Evolutionary conservation across 1,140 invertebrate genomes (phyloP), one percentile per base, ranked within the genome.

Genomic region (Trichomalopsis sarcophagae): DNA sequence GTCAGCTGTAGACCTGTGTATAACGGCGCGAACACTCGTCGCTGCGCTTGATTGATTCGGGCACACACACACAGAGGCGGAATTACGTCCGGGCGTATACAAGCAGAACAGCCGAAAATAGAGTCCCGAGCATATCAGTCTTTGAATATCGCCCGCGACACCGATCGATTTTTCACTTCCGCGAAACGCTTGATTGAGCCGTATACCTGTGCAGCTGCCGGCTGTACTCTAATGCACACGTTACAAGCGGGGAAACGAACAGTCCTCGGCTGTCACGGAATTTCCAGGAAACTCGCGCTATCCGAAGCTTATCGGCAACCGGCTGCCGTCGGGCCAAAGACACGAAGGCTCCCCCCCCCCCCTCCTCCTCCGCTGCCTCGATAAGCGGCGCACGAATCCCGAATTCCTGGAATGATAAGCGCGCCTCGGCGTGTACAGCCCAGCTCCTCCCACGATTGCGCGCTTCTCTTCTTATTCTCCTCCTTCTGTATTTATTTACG

Each of bases 391-490:
- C 73, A 33, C 30, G 73, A 74, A 74, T 74, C 27, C 86, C 83
- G 79, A 86, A 76, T 84, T 82, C 44, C 23, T 50, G 47, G 62
- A 81, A 85, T 76, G 71, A 87, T 85, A 82, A 85, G 85, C 79
- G 76, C 50, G 66, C 66, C 27, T 17, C 44, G 75, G 50, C 75
- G 50, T 62, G 69, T 2, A 11, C 82, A 85, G 83, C 88, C 87
- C 90, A 89, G 68, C 68, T 71, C 36, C 21, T 44, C 33, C 30
- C 27, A 9, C 21, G 62, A n/a, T 17, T 66, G 68, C 68, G 68
- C 68, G 68, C 27, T 33, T 30, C 17, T 11, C 68, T 27, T 68
- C 66, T n/a, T 21, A 4, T 14, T 68, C 66, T 68, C 21, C 7
- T 14, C 0, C 66, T 27, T 27, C 27, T 27, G 1, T 27, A 27